Evolutionary conservation across 2,797 vertebrate species (phyloP), one percentile per base, ranked within the genome.

Genomic region (Hippopotamyrus pictus): DNA sequence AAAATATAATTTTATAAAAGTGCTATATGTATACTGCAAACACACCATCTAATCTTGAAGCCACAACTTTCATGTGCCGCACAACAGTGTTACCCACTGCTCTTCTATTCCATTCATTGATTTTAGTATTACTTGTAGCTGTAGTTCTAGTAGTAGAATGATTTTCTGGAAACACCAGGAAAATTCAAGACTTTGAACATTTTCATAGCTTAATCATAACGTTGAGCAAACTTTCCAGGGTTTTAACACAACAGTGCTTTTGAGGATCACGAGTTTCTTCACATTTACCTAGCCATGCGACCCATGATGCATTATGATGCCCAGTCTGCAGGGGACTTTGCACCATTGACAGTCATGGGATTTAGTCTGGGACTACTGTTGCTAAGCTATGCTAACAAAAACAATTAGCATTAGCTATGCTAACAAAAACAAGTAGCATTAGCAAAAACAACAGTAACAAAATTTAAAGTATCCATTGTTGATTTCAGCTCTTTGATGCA

Each of bases 271-370:
- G 91, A 89, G 90, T 93, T 90, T 89, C 88, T 90, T 90, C 79
- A 57, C 90, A 88, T 54, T 89, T 90, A 89, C 89, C 93, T 93
- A 92, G 92, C 90, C 51, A 90, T 90, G 88, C 90, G 90, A 92
- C 92, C 92, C 94, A 94, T 90, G 93, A 89, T 90, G 90, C 90
- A 89, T 91, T 89, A 94, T 91, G 85, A 89, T 83, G 92, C 57
- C 37, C 88, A 89, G 89, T 91, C 92, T 91, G 79, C 91, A 79
- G 87, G 50, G 11, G 6, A 33, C 33, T 41, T 87, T 87, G 53
- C 29, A 87, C 8, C 22, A 29, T 19, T 44, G 17, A 33, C 46
- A 51, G 12, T 14, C 9, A 53, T 46, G 33, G 33, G 62, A 46
- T 87, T 41, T 65, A 25, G 59, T 9, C 22, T 25, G 8, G 22